Evolutionary conservation across 2,888 invertebrate species (phyloP).

Genomic region (Tortrix viridana): DNA sequence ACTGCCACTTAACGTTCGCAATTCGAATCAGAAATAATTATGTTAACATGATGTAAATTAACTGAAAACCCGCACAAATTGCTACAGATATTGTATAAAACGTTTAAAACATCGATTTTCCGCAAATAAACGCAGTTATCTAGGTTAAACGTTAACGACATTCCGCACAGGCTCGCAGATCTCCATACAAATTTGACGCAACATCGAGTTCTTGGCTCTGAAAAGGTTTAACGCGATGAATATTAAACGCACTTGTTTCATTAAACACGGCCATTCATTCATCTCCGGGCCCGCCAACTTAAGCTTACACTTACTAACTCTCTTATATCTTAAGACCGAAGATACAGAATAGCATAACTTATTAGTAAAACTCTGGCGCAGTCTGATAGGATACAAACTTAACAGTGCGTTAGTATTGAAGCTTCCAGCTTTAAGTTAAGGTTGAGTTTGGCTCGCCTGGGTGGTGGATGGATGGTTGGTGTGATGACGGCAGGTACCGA

Average conservation of each 20-base stretch:
- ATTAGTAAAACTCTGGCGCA: background rate
- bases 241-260: constrained; percentile 46
- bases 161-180: too few relatives aligned
- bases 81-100: background rate
- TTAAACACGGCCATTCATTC: constrained; percentile 40
- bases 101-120: constrained; percentile 11
- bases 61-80: background rate
- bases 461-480: background rate
- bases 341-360: background rate
- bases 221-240: constrained; percentile 38
- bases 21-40: too few relatives aligned
- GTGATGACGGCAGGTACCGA: constrained; percentile 34
- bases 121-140: constrained; percentile 25
- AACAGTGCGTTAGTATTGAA: background rate
- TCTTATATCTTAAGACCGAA: background rate
- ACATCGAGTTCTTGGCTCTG: too few relatives aligned
- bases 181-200: background rate
- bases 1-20: too few relatives aligned
- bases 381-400: constrained; percentile 8
- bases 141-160: constrained; percentile 32
- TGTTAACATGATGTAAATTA: too few relatives aligned
- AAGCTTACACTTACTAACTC: background rate
- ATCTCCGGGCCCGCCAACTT: constrained; percentile 20
- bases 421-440: background rate
- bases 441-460: background rate